Base-by-base conservation (phyloP, 2,113 vertebrate genomes). In the Campylorhamphus procurvoides region DNA sequence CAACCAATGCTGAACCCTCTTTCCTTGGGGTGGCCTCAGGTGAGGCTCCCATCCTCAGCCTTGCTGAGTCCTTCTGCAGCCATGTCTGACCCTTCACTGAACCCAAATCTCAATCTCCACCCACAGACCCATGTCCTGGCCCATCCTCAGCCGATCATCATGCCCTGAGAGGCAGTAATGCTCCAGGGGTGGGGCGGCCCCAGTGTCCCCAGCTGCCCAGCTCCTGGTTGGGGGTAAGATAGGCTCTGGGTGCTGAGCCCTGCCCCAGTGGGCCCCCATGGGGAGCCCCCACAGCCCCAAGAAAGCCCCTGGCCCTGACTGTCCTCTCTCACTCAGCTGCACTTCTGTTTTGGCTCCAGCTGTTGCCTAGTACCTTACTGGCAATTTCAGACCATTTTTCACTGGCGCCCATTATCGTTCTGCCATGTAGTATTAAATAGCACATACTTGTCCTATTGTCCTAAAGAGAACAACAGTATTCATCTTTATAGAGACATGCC, bases 121-220 rank as follows among this genome's bases (percentile, higher is more conserved):
- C 5, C 10, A 4, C 9, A 18, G 19, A 13, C 19, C 24, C 16
- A 29, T 3, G 8, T 12, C 23, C 42, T 11, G 9, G 18, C 10
- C 39, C 9, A n/a, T 27, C 18, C 12, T 79, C 12, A 12, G 28
- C 25, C n/a, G 3, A 9, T 3, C 23, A n/a, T 5, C 4, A 3
- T 37, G 9, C 46, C 22, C n/a, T 49, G 31, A 15, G 44, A n/a
- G 7, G 37, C 55, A 24, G 55, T 1, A 3, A 4, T 53, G 37
- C 4, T 8, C 18, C 1, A 4, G 6, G 10, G 12, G 17, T 49
- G 25, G 33, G 18, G 15, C 15, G 33, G 14, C 29, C 18, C 5
- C 2, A 0, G 31, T 55, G 28, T 6, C 20, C 7, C 7, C 0
- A 0, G 67, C 19, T 42, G 8, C 28, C 33, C 60, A 58, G 50